A percentile compares a stretch with the other conserved stretches of the same genome.
These are phyloP conservation scores for Cyprinus carpio DNA, from an alignment of 2,113 vertebrate genomes.

Conservation along the genomic window DNA sequence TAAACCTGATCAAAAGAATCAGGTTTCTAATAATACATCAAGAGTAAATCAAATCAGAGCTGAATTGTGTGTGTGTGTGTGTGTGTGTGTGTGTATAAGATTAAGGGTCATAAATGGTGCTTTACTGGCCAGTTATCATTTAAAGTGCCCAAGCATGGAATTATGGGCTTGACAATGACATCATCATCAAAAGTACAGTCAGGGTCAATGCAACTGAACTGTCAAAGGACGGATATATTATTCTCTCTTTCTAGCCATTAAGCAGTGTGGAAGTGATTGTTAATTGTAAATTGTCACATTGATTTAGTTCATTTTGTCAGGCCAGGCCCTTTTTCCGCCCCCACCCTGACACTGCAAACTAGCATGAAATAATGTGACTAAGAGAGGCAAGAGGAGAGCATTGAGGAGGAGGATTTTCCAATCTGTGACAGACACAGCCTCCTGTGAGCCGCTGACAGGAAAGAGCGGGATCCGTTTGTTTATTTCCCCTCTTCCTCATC, in stretches of 20 bases:
- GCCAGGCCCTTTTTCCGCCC: background rate
- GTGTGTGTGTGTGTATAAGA: background rate
- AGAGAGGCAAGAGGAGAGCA: background rate
- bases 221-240: slow-evolving; percentile 7
- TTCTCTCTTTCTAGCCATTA: background rate
- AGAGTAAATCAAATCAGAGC: too few species aligned
- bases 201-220: slow-evolving; percentile 13
- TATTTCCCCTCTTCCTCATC: slow-evolving; percentile 1
- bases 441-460: slow-evolving; percentile 21
- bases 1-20: background rate
- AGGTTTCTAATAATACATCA: background rate
- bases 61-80: background rate
- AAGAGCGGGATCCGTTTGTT: slow-evolving; percentile 7
- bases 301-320: slow-evolving; percentile 12
- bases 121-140: slow-evolving; percentile 62
- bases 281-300: slow-evolving; percentile 28
- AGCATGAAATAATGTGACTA: background rate
- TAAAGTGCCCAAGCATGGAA: slow-evolving; percentile 60
- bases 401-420: too few species aligned
- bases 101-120: slow-evolving; percentile 56
- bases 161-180: slow-evolving; percentile 61
- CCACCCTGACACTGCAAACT: background rate
- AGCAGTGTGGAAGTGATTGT: background rate
- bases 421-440: slow-evolving; percentile 14
- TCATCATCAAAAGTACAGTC: slow-evolving; percentile 47